Evolutionary conservation across 1,140 invertebrate species (phyloP).

Genomic region (Platyura marginata): DNA sequence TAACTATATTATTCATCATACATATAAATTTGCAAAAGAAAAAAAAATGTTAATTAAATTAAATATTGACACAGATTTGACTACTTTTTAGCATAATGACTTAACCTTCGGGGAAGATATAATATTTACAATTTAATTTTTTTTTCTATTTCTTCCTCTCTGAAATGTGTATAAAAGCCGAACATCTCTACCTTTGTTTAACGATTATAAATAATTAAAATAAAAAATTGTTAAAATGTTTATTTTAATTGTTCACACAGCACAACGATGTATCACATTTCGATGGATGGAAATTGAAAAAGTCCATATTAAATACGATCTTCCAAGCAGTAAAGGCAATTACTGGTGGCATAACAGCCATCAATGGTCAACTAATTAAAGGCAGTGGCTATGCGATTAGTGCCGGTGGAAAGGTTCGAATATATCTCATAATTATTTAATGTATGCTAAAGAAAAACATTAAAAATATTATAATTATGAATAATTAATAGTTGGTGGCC

Average conservation of each 20-base stretch:
- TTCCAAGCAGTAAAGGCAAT: conserved; percentile 71
- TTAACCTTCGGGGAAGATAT: too few relatives aligned
- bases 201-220: too few relatives aligned
- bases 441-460: conserved; percentile 7
- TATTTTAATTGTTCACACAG: too few relatives aligned
- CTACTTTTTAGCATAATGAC: too few relatives aligned
- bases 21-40: conserved; percentile 2
- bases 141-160: too few relatives aligned
- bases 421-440: too few relatives aligned
- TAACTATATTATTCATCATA: not conserved
- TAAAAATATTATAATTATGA: not conserved
- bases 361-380: conserved; percentile 69
- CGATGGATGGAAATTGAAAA: conserved; percentile 57
- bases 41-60: not conserved
- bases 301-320: conserved; percentile 57
- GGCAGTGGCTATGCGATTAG: conserved; percentile 55
- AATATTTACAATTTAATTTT: too few relatives aligned
- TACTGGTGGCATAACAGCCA: conserved; percentile 60
- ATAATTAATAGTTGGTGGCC: conserved; percentile 11
- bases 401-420: conserved; percentile 53
- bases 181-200: too few relatives aligned
- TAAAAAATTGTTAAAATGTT: too few relatives aligned
- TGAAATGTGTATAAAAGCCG: too few relatives aligned
- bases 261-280: conserved; percentile 28
- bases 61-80: too few relatives aligned